Base-by-base conservation (phyloP, 2,113 vertebrate species). In the Solea senegalensis region DNA sequence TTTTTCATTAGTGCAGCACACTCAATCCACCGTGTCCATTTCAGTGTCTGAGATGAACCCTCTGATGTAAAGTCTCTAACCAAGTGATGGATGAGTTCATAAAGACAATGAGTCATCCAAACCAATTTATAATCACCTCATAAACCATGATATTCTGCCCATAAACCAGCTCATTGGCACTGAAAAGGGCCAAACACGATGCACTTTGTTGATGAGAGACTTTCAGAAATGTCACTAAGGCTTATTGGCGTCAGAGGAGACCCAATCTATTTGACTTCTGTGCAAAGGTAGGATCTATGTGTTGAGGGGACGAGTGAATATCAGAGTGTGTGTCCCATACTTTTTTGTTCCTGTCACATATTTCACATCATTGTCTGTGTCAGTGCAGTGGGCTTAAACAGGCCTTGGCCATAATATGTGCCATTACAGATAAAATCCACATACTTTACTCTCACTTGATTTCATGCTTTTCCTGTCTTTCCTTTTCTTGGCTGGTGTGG, bases 261-360 rank as follows among this genome's bases (percentile, higher is more conserved):
- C 52, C 54, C 76, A 57, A 76, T 78, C 63, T 16, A 52, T 80
- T 65, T 63, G 64, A 27, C 65, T 21, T 76, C 69, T 65, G 41
- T 53, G 55, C 9, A 84, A 74, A 88, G 85, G 84, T 88, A 86
- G 66, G 82, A 72, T 78, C 46, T 76, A 8, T 78, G 70, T 73
- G 69, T 68, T 80, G 54, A 83, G 66, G 61, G 80, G 76, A 87
- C 82, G 90, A 91, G 90, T 91, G 88, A 78, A 86, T 90, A 78
- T 72, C 86, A 83, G 81, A 86, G 81, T 76, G 62, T 81, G 63
- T 60, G 45, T 16, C 58, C 34, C n/a, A 61, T 14, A 11, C 12
- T 48, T 65, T 63, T 48, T 15, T 43, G 54, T 13, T 45, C 34
- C 54, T 65, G 75, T 57, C 50, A 48, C 51, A 69, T 86, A 52